These are phyloP conservation scores for Asobara japonica DNA, from an alignment of 1,140 invertebrate genomes.

Conservation along the genomic window DNA sequence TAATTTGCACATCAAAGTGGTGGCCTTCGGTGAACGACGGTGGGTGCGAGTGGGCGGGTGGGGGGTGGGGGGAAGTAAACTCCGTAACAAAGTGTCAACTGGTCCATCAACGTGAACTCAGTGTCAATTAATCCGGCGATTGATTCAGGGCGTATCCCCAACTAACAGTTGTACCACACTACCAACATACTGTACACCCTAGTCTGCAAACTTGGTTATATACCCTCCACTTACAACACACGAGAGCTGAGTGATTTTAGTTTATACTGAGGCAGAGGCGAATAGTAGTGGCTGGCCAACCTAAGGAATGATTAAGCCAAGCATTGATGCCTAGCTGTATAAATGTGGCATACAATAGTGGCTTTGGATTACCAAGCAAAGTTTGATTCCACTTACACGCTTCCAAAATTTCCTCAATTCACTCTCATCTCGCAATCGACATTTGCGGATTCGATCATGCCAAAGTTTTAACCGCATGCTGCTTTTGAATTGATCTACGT, in stretches of 20 bases:
- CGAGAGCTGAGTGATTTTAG: constrained; percentile 1
- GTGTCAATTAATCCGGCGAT: constrained; percentile 10
- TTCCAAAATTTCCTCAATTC: neutral
- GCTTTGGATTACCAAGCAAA: neutral
- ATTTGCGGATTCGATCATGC: neutral
- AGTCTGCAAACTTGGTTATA: constrained; percentile 4
- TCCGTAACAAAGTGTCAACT: constrained; percentile 11
- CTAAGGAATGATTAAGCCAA: neutral
- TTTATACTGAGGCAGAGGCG: neutral
- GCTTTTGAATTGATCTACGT: neutral
- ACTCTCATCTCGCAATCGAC: neutral
- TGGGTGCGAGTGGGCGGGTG: too few species aligned
- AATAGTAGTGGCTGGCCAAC: neutral
- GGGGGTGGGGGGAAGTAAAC: neutral
- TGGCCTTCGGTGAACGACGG: too few species aligned
- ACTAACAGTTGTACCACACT: constrained; percentile 2
- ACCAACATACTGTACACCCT: neutral
- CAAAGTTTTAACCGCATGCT: neutral
- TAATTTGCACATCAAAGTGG: neutral
- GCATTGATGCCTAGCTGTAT: neutral
- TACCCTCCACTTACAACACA: neutral
- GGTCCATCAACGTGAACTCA: neutral
- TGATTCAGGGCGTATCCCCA: neutral
- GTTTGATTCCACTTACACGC: neutral
- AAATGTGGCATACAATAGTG: neutral